phyloP scores from a whole-genome alignment of 2,797 vertebrate species.

The Jordanella pulchra region DNA sequence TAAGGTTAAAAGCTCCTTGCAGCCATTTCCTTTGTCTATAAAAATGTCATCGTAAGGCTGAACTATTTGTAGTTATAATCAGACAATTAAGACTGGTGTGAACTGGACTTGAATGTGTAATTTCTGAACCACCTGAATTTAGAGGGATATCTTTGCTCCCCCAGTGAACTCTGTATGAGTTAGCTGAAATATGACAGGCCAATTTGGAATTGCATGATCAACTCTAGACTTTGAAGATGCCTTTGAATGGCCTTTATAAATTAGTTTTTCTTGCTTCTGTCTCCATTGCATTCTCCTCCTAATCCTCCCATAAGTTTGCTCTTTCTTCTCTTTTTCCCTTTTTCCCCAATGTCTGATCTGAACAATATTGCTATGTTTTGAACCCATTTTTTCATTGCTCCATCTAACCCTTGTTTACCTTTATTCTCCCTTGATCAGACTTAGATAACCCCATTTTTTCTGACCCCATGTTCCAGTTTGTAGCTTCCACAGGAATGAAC shows the following conservation, averaged over 20 bases:
- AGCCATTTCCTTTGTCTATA: constrained; percentile 16
- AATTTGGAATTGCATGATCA: constrained; percentile 54
- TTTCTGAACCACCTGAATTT: constrained; percentile 26
- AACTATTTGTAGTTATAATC: constrained; percentile 28
- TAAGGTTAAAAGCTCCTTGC: constrained; percentile 18
- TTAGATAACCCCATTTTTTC: constrained; percentile 62
- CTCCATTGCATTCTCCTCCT: constrained; percentile 47
- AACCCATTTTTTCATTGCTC: constrained; percentile 23
- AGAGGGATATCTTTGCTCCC: constrained; percentile 31
- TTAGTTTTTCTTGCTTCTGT: constrained; percentile 64
- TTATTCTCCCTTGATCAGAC: constrained; percentile 69
- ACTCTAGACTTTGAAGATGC: constrained; percentile 56
- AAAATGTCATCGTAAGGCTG: constrained; percentile 28
- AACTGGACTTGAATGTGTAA: constrained; percentile 21
- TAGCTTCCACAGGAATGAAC: constrained; percentile 73
- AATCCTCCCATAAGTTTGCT: constrained; percentile 69
- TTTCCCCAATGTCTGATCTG: constrained; percentile 33
- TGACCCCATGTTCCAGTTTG: constrained; percentile 55
- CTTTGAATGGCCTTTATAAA: constrained; percentile 66
- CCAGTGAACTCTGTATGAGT: constrained; percentile 28
- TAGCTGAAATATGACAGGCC: constrained; percentile 33
- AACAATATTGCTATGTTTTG: constrained; percentile 23
- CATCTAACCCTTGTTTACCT: constrained; percentile 62
- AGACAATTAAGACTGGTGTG: constrained; percentile 19
- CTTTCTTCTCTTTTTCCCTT: constrained; percentile 35